Evolutionary conservation across 2,888 invertebrate genomes (phyloP).

Genomic region (Spisula subtruncata): DNA sequence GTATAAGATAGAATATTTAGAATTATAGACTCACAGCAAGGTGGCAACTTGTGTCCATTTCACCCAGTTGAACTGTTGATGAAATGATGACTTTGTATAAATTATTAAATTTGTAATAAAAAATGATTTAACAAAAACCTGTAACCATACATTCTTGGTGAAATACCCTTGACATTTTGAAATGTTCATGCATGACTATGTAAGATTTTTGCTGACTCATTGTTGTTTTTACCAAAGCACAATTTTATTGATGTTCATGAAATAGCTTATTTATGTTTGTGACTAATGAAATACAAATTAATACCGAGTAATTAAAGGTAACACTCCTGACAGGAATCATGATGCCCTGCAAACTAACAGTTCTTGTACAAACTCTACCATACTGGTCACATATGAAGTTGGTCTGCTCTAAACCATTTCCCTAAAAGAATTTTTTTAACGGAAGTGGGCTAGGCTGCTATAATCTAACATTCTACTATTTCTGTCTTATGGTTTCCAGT

Average conservation of each 20-base stretch:
- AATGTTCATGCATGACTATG: not conserved
- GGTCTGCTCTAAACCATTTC: too few relatives aligned
- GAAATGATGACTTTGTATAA: not conserved
- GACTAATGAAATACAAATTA: too few relatives aligned
- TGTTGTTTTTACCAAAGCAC: not conserved
- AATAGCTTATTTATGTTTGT: too few relatives aligned
- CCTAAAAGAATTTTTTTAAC: too few relatives aligned
- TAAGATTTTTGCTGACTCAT: not conserved
- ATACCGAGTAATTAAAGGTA: too few relatives aligned
- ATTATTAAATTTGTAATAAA: not conserved
- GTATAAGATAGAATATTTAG: conserved; percentile 12
- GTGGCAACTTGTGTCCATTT: not conserved
- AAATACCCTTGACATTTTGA: not conserved
- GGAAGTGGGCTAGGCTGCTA: too few relatives aligned
- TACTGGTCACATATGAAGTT: too few relatives aligned
- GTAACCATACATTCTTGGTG: not conserved
- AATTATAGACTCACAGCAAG: not conserved
- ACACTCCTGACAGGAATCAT: too few relatives aligned
- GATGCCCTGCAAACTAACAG: too few relatives aligned
- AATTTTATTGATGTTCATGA: not conserved
- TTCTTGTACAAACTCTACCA: too few relatives aligned
- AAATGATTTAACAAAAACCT: not conserved
- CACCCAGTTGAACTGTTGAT: conserved; percentile 16
- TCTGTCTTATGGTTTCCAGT: too few relatives aligned
- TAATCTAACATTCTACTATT: too few relatives aligned